Conservation (phyloP, 2,888 invertebrate genomes). For the Rhamnusium bicolor region DNA sequence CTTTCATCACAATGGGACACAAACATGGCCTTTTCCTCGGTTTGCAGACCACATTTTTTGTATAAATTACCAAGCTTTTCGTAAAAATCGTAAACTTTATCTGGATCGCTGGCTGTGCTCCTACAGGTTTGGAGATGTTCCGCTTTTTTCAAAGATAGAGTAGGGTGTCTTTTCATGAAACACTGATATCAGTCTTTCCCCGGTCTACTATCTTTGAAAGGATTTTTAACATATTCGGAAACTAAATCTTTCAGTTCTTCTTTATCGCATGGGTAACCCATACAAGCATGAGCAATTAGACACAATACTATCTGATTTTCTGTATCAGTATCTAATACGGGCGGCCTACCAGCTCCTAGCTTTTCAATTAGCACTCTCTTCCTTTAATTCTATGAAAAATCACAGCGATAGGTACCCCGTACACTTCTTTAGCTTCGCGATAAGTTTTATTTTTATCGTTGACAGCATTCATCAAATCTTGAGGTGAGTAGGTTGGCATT, state of each 20-base stretch:
- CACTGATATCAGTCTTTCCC: conserved; percentile 40
- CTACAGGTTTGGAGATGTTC: conserved; percentile 50
- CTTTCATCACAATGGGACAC: background rate
- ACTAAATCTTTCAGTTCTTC: conserved; percentile 35
- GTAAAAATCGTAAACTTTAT: conserved; percentile 50
- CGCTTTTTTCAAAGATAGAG: conserved; percentile 55
- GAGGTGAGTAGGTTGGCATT: background rate
- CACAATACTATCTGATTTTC: conserved; percentile 33
- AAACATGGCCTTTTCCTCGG: too few relatives aligned
- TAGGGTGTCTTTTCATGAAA: conserved; percentile 47
- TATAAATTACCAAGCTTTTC: conserved; percentile 37
- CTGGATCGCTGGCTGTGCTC: conserved; percentile 42
- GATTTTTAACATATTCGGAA: too few relatives aligned
- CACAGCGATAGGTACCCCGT: too few relatives aligned
- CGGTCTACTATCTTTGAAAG: conserved; percentile 47
- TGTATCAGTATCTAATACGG: conserved; percentile 17
- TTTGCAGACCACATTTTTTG: too few relatives aligned
- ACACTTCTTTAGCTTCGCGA: too few relatives aligned
- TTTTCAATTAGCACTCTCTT: conserved; percentile 16
- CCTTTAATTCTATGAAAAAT: conserved; percentile 33
- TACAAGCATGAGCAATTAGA: background rate
- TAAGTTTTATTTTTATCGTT: background rate
- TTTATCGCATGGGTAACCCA: conserved; percentile 47
- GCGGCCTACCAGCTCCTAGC: conserved; percentile 18
- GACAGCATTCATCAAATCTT: background rate